Conservation (phyloP, 2,113 vertebrate species). For the Melospiza georgiana region DNA sequence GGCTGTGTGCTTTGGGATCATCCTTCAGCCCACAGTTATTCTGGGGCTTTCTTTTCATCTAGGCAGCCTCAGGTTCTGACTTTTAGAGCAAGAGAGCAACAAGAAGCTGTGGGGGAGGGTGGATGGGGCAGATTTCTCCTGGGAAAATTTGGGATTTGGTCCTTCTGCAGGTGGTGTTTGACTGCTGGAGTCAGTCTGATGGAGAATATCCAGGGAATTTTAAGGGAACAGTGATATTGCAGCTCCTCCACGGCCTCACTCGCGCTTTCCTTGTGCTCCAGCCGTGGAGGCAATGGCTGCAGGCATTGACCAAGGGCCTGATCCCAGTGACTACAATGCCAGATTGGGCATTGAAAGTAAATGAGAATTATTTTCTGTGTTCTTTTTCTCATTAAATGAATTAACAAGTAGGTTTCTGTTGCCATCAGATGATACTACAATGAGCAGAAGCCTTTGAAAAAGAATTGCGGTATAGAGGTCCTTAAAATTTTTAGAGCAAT, state of each 20-base stretch:
- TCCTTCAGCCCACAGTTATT: not conserved
- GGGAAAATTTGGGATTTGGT: fast-evolving
- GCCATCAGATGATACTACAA: not conserved
- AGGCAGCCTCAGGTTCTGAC: not conserved
- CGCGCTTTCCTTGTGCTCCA: not conserved
- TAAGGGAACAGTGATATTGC: slow-evolving; percentile 67
- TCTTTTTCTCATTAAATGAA: slow-evolving; percentile 55
- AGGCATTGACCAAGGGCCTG: slow-evolving; percentile 51
- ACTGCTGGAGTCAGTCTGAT: fast-evolving
- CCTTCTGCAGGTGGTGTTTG: not conserved
- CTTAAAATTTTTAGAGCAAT: not conserved
- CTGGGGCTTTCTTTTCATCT: not conserved
- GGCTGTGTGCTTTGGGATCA: fast-evolving
- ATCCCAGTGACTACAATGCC: slow-evolving; percentile 26
- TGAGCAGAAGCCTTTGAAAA: not conserved
- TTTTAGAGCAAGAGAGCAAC: fast-evolving
- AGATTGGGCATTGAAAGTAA: not conserved
- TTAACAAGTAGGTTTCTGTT: slow-evolving; percentile 27
- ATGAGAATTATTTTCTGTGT: slow-evolving; percentile 24
- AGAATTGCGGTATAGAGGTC: not conserved
- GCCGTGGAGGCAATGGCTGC: no score
- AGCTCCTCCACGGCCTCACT: slow-evolving; percentile 54
- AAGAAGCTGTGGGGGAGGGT: fast-evolving
- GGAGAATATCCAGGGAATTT: slow-evolving; percentile 70
- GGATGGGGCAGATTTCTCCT: not conserved